Conservation (phyloP, 2,888 invertebrate species). For the Scaptomyza cyrtandrae region DNA sequence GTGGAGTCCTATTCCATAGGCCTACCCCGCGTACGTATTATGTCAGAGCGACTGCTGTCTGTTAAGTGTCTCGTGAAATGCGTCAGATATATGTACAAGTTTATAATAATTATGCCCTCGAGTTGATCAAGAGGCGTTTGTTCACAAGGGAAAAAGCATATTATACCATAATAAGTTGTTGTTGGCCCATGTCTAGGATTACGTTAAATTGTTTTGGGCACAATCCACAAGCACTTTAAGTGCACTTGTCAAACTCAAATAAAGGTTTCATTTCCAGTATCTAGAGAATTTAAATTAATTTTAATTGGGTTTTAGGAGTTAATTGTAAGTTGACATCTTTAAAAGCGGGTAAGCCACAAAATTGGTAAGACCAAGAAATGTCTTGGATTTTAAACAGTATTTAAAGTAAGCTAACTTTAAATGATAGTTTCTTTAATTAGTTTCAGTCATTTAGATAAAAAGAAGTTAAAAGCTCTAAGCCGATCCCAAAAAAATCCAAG, state of each 20-base stretch:
- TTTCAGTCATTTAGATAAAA: too few relatives aligned
- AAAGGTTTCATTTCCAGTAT: conserved; percentile 32
- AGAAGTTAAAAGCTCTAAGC: not conserved
- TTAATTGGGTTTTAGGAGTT: conserved; percentile 19
- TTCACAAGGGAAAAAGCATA: conserved; percentile 31
- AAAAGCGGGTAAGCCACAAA: not conserved
- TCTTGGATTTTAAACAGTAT: too few relatives aligned
- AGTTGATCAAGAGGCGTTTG: conserved; percentile 44
- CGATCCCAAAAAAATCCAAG: not conserved
- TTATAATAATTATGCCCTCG: conserved; percentile 70
- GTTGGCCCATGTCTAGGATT: conserved; percentile 46
- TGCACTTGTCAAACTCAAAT: conserved; percentile 36
- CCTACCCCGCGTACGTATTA: not conserved
- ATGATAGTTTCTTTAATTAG: too few relatives aligned
- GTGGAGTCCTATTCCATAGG: conserved; percentile 8
- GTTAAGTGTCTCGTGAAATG: conserved; percentile 49
- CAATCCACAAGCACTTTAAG: conserved; percentile 14
- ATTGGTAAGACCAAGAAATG: not conserved
- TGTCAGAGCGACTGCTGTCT: conserved; percentile 38
- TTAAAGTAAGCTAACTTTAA: too few relatives aligned
- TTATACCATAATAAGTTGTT: conserved; percentile 64
- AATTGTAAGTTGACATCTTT: not conserved
- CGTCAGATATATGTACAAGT: conserved; percentile 48
- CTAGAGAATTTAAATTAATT: conserved; percentile 15
- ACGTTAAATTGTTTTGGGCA: conserved; percentile 36